These are phyloP conservation scores for Clavelina lepadiformis DNA, from an alignment of 23 tunicate species.

Conservation along the genomic window DNA sequence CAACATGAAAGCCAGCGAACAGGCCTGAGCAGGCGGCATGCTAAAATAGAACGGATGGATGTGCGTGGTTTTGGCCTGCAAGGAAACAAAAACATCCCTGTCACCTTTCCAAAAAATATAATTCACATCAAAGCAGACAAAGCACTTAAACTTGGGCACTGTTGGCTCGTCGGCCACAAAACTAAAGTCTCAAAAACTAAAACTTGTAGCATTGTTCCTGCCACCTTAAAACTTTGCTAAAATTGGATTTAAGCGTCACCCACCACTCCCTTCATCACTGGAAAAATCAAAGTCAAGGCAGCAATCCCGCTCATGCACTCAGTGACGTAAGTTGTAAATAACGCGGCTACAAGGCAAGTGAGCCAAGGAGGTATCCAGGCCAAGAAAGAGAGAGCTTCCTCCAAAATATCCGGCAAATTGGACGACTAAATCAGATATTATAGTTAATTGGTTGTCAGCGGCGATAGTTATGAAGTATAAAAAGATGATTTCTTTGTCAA, in stretches of 20 bases:
- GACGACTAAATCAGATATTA: no score
- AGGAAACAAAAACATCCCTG: no score
- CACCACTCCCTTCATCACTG: neutral
- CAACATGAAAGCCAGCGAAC: constrained; percentile 25
- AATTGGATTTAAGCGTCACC: constrained; percentile 5
- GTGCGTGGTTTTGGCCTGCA: constrained; percentile 3
- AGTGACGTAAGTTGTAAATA: no score
- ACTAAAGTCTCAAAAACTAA: neutral
- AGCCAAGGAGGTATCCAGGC: constrained; percentile 12
- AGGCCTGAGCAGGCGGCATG: neutral
- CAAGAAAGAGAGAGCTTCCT: neutral
- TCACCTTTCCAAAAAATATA: no score
- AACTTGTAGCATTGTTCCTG: neutral
- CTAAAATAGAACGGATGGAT: constrained; percentile 32
- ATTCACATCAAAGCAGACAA: no score
- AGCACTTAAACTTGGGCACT: no score
- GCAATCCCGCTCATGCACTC: neutral
- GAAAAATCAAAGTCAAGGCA: neutral
- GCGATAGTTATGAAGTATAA: no score
- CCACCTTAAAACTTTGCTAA: constrained; percentile 10
- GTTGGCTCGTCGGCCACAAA: neutral
- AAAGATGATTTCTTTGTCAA: no score
- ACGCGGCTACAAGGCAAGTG: no score
- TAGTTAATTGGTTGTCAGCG: no score
- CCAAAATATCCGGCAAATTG: constrained; percentile 5